phyloP scores from a whole-genome alignment of 2,888 invertebrate species.

The Junonia oenone region DNA sequence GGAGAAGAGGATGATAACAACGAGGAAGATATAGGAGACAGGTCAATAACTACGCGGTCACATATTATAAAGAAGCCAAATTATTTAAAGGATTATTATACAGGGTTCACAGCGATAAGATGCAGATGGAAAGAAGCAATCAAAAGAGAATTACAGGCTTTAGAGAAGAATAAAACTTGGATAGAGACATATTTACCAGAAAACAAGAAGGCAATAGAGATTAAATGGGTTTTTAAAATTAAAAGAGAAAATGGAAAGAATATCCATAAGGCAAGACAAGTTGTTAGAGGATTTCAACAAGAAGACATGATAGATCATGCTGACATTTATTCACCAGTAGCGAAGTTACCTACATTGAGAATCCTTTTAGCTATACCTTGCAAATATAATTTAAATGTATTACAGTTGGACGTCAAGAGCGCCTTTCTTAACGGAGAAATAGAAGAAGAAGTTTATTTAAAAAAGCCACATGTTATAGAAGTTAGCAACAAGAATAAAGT shows the following conservation, averaged over 20 bases:
- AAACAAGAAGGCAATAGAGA: not conserved
- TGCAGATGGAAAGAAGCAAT: not conserved
- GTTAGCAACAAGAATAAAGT: not conserved
- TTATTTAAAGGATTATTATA: too few relatives aligned
- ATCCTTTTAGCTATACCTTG: conserved; percentile 5
- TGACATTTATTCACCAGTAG: conserved; percentile 1
- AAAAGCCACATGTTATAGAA: not conserved
- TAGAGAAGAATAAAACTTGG: not conserved
- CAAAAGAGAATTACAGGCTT: not conserved
- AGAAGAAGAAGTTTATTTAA: too few relatives aligned
- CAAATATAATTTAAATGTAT: not conserved
- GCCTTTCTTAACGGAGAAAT: conserved; percentile 8
- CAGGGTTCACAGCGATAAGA: too few relatives aligned
- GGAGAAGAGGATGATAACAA: too few relatives aligned
- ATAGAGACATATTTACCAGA: not conserved
- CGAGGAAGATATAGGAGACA: too few relatives aligned
- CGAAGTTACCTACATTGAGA: not conserved
- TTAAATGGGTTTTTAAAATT: not conserved
- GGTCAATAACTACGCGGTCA: too few relatives aligned
- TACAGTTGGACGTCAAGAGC: conserved; percentile 7
- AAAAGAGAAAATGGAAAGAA: not conserved
- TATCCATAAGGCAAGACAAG: conserved; percentile 1
- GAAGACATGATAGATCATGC: not conserved
- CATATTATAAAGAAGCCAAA: too few relatives aligned
- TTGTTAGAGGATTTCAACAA: conserved; percentile 1